Conservation (phyloP, 2,113 vertebrate genomes). For the Gasterosteus nipponicus region DNA sequence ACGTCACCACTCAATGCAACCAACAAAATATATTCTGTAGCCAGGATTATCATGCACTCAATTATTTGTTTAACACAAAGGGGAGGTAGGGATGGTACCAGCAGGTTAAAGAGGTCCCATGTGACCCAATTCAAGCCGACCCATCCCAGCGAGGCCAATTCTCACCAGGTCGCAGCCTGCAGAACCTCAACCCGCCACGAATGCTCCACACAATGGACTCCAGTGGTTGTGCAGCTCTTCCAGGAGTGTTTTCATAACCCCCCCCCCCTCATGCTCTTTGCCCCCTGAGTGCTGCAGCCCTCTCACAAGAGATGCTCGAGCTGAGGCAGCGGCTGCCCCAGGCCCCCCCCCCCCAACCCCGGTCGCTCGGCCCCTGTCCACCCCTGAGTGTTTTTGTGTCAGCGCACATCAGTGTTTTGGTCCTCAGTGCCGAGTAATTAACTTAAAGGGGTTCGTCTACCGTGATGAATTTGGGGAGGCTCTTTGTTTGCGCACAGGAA, state of each 20-base stretch:
- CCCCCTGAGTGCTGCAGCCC: constrained; percentile 54
- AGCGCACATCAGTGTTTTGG: constrained; percentile 75
- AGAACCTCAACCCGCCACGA: not conserved
- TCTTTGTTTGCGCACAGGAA: constrained; percentile 64
- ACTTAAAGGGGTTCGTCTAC: constrained; percentile 76
- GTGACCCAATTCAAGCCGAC: constrained; percentile 7
- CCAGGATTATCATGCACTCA: constrained; percentile 32
- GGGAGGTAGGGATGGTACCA: not conserved
- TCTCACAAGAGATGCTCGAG: constrained; percentile 46
- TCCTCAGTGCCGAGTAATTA: constrained; percentile 72
- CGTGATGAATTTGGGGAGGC: constrained; percentile 71
- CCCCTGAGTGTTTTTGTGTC: constrained; percentile 75
- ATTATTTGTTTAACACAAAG: not conserved
- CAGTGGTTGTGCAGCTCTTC: constrained; percentile 10
- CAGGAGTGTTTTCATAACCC: constrained; percentile 28
- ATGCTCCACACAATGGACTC: not conserved
- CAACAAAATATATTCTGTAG: constrained; percentile 17
- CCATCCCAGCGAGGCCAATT: constrained; percentile 6
- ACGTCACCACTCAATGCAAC: constrained; percentile 9
- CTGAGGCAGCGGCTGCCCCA: constrained; percentile 49
- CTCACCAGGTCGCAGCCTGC: not conserved
- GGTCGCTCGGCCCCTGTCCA: constrained; percentile 57
- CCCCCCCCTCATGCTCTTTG: constrained; percentile 40
- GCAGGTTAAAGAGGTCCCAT: constrained; percentile 21
- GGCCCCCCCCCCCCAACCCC: constrained; percentile 15